These are phyloP conservation scores for Meiosimyza platycephala DNA, from an alignment of 2,888 invertebrate genomes.

Conservation along the genomic window DNA sequence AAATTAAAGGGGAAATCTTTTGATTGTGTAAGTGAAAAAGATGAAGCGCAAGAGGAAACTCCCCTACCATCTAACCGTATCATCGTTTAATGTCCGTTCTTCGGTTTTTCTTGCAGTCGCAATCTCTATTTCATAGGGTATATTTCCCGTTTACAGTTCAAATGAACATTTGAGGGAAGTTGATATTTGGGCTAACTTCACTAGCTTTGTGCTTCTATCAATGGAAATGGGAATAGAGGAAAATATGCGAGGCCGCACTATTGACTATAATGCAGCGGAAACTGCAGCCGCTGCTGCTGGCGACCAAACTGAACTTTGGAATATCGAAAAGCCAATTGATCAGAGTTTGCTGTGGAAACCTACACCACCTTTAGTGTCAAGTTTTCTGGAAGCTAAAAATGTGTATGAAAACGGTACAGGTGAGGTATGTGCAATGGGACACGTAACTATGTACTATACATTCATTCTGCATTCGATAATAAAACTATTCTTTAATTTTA, in stretches of 20 bases:
- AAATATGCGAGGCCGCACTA: conserved; percentile 41
- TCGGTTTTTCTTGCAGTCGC: too few relatives aligned
- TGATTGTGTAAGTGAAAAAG: too few relatives aligned
- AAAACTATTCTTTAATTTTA: conserved; percentile 64
- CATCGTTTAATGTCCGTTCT: too few relatives aligned
- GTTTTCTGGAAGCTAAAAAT: conserved; percentile 77
- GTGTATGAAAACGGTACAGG: conserved; percentile 81
- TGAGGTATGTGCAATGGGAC: conserved; percentile 71
- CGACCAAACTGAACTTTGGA: conserved; percentile 8
- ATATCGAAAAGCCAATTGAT: conserved; percentile 67
- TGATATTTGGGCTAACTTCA: background rate
- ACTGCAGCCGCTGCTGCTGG: conserved; percentile 52
- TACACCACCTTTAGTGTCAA: conserved; percentile 76
- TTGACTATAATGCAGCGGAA: conserved; percentile 57
- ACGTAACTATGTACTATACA: background rate
- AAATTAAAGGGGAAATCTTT: too few relatives aligned
- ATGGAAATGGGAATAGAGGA: background rate
- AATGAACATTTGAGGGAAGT: background rate
- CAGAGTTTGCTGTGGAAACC: conserved; percentile 74
- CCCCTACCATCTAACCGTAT: too few relatives aligned
- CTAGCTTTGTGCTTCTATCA: background rate
- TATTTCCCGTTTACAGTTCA: too few relatives aligned
- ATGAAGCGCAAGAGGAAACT: too few relatives aligned
- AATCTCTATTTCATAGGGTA: too few relatives aligned
- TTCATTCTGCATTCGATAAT: background rate